Base-by-base conservation (phyloP, 2,113 vertebrate species). In the Anarrhichthys ocellatus region DNA sequence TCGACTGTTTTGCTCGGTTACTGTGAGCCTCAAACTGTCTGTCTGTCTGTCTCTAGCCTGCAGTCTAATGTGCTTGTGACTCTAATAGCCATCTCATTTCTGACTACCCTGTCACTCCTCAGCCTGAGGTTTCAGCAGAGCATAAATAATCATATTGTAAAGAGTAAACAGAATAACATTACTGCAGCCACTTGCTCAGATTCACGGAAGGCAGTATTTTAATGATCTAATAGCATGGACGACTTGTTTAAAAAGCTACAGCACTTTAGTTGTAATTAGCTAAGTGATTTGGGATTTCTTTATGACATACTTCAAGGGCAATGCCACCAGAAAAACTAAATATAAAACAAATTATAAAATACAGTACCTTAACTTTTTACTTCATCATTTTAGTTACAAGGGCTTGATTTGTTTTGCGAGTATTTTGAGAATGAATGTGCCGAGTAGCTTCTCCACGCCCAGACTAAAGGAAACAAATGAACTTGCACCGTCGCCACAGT, bases 251-350 rank as follows among this genome's bases (percentile, higher is more conserved):
- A 85, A 32, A 73, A 88, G 56, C 66, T 54, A 65, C 6, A 1
- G 68, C 56, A 40, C 46, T 32, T 85, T 76, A 79, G 75, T 38
- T 85, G 52, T 76, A 92, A 92, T 93, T 89, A 91, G 78, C 83
- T 89, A 92, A 91, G 87, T 88, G 91, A 80, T 88, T 86, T 76
- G 87, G 61, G 79, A 73, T 78, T 89, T 88, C 54, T 24, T 81
- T 18, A 42, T 6, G 61, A 84, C 64, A 63, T 46, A 67, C 40
- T 80, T 78, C 66, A 85, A 75, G 63, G 50, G 42, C 24, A 73
- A 65, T 29, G 62, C 32, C 54, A 80, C 36, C 62, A 72, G 20
- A 56, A 15, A 56, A 40, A 70, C 22, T 52, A 73, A 34, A 50
- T 15, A 6, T n/a, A 5, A 54, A 75, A 58, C 29, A 36, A 52